phyloP scores from a whole-genome alignment of 2,797 vertebrate genomes.

The Microhierax caerulescens region DNA sequence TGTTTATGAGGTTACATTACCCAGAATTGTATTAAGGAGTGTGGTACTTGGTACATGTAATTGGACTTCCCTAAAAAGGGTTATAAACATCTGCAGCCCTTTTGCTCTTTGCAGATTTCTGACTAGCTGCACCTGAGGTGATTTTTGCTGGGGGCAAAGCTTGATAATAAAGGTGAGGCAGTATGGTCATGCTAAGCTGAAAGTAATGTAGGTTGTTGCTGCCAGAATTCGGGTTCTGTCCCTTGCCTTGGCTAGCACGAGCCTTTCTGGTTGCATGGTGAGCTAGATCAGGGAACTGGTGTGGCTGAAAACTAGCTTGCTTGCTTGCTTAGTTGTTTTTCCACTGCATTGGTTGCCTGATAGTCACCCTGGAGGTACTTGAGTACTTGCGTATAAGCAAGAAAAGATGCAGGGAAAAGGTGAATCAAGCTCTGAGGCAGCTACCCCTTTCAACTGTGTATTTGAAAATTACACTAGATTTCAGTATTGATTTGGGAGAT shows the following conservation, averaged over 20 bases:
- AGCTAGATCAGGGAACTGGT: neutral
- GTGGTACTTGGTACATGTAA: neutral
- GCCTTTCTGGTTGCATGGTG: neutral
- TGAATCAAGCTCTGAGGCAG: neutral
- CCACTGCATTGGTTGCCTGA: neutral
- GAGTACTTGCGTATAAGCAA: neutral
- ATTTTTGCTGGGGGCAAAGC: neutral
- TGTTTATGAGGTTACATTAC: neutral
- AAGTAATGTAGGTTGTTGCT: neutral
- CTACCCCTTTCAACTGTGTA: neutral
- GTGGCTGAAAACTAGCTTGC: neutral
- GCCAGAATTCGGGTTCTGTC: neutral
- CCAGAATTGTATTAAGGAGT: neutral
- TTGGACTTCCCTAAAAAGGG: neutral
- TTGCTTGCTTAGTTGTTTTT: neutral
- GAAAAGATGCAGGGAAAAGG: neutral
- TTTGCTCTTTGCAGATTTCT: neutral
- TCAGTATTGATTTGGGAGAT: neutral
- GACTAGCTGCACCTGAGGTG: neutral
- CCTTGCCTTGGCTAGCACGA: neutral
- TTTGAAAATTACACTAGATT: neutral
- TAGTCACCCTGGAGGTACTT: neutral
- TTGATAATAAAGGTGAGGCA: neutral
- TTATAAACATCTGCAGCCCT: neutral
- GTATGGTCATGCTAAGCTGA: neutral